Percentiles rank a stretch among this genome's conserved stretches.
Conservation (phyloP, 2,888 invertebrate species). For the Flexamia atlantica region DNA sequence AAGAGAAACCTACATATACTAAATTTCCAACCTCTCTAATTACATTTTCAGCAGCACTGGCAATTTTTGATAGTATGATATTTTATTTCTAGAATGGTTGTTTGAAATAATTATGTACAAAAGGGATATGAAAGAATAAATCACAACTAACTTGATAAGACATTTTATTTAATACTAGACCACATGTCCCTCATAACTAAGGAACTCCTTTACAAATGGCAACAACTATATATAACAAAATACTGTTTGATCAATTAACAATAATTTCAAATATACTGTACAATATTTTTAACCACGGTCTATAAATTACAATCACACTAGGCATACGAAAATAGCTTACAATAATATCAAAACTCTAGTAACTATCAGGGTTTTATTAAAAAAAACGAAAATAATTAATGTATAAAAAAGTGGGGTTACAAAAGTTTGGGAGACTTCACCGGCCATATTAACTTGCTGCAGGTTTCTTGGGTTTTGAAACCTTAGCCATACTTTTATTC, state of each 20-base stretch:
- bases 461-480: neutral
- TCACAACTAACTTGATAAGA: conserved; percentile 19
- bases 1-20: no score
- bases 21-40: no score
- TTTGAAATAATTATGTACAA: neutral
- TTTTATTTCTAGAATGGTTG: no score
- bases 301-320: conserved; percentile 57
- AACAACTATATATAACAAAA: conserved; percentile 58
- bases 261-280: conserved; percentile 55
- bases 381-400: conserved; percentile 43
- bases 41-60: no score
- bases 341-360: conserved; percentile 55
- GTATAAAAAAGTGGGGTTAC: neutral
- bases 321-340: conserved; percentile 60
- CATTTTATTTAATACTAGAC: conserved; percentile 46
- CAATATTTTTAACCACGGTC: conserved; percentile 42
- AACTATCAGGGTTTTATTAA: conserved; percentile 46
- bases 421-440: neutral
- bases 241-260: conserved; percentile 55
- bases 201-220: conserved; percentile 47
- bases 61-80: no score
- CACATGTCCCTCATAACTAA: conserved; percentile 1
- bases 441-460: neutral
- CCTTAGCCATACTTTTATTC: neutral
- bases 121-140: neutral